Evolutionary conservation across 2,888 invertebrate genomes (phyloP), one percentile per base, ranked within the genome.

Genomic region (Stratiomys singularior): DNA sequence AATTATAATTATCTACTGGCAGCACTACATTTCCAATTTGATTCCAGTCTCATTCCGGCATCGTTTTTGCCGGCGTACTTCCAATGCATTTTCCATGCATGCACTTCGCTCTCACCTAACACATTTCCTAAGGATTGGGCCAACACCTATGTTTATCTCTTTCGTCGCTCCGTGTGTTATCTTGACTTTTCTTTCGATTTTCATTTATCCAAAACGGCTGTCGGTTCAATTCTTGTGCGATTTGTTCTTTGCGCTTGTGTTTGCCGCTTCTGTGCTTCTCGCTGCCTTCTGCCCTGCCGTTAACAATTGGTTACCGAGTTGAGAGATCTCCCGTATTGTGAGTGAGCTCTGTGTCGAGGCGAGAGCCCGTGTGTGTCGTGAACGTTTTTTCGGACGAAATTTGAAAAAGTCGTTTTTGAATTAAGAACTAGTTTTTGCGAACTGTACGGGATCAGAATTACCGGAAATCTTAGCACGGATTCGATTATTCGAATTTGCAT

Each of bases 401-500:
- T 69, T 69, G 69, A 74, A 58, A 74, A 74, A 58, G 25, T 58
- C 74, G 58, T 72, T 72, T 69, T 52, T 21, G 30, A 72, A 72
- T 21, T n/a, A 44, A 56, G 46, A 74, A 72, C 56, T 5, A 37
- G 46, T 67, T 67, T 64, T 23, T 58, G 74, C 18, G 30, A 58
- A 44, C 18, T 9, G 56, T 18, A 23, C 72, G 23, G 23, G 21
- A 67, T 23, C 52, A 13, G 23, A 37, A 60, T 15, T 25, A 21
- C 74, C 30, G 60, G 37, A 74, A 30, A 74, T 47, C 46, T 69
- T 15, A 18, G 30, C 47, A 25, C 23, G 60, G 60, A 47, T 25
- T 69, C 23, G 9, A 11, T 46, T 47, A 5, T 37, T 21, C 4
- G 69, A 52, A 60, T 60, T 46, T 69, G 46, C 60, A 52, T 52